A percentile compares a stretch with the other conserved stretches of the same genome.
phyloP scores from a whole-genome alignment of 2,797 vertebrate species.

The Petrocephalus schoutedeni region DNA sequence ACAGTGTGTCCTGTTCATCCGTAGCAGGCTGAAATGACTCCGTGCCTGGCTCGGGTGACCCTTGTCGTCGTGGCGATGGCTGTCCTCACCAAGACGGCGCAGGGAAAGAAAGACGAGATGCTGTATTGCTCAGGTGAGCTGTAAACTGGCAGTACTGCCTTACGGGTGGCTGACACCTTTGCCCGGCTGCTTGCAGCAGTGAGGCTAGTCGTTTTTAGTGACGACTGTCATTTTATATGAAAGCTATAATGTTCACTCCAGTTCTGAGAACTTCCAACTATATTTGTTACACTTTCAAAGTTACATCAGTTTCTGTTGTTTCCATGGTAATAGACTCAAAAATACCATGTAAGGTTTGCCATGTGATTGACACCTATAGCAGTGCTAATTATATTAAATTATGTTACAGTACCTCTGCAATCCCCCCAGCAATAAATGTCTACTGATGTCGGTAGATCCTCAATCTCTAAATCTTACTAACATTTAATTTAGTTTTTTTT shows the following conservation, averaged over 20 bases:
- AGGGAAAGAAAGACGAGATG: conserved; percentile 23
- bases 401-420: neutral
- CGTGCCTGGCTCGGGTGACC: neutral
- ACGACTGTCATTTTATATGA: neutral
- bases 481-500: neutral
- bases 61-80: conserved; percentile 4
- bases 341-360: neutral
- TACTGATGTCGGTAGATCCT: neutral
- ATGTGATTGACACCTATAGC: neutral
- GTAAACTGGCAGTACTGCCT: neutral
- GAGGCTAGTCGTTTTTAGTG: neutral
- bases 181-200: neutral
- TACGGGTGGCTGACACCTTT: neutral
- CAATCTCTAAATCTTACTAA: neutral
- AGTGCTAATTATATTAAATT: neutral
- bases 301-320: neutral
- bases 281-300: neutral
- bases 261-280: neutral
- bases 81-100: neutral
- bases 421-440: neutral
- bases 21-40: conserved; percentile 12
- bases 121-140: conserved; percentile 30
- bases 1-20: neutral
- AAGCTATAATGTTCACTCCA: neutral
- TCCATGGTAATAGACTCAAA: neutral